Base-by-base conservation (phyloP, 2,797 vertebrate genomes). In the Leucoraja ocellata region DNA sequence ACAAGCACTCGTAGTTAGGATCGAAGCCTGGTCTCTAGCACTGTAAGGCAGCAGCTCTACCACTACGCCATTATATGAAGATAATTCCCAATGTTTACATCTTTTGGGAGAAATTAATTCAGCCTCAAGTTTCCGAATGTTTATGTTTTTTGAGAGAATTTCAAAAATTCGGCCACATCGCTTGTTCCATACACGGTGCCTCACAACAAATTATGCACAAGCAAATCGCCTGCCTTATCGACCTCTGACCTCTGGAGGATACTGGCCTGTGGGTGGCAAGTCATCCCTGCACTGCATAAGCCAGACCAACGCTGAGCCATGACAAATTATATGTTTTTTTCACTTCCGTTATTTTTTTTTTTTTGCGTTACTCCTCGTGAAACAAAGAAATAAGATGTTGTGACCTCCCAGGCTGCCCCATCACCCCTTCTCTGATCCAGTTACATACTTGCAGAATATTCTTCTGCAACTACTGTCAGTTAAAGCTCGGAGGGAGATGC, bases 361-460 rank as follows among this genome's bases (percentile, higher is more conserved):
- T 83, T 6, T 58, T 84, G 23, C 61, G 58, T 63, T 68, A 23
- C 18, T 88, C 32, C 36, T 88, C 14, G 39, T 46, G 39, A 92
- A 58, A 92, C 25, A 92, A 92, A 74, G 54, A 92, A 54, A 73
- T 71, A n/a, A 36, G 90, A 25, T 36, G 54, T 23, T 14, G 36
- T 74, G 71, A 23, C 90, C 90, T 54, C 46, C 90, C 68, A 92
- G 63, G 6, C 90, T 92, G 23, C 23, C 68, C 90, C 39, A n/a
- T 76, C 90, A 28, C 90, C 90, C 39, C 90, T 54, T 54, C 94
- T 95, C 94, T 94, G 94, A 95, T 94, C 95, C 95, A 94, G 94
- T 95, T 95, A 95, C 95, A 94, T 95, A 95, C 94, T 95, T 94
- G 95, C 94, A 95, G 95, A 95, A 95, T 95, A 95, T 95, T 94